A percentile compares a stretch with the other conserved stretches of the same genome.
Conservation (phyloP, 2,113 vertebrate genomes). For the Austrofundulus limnaeus region DNA sequence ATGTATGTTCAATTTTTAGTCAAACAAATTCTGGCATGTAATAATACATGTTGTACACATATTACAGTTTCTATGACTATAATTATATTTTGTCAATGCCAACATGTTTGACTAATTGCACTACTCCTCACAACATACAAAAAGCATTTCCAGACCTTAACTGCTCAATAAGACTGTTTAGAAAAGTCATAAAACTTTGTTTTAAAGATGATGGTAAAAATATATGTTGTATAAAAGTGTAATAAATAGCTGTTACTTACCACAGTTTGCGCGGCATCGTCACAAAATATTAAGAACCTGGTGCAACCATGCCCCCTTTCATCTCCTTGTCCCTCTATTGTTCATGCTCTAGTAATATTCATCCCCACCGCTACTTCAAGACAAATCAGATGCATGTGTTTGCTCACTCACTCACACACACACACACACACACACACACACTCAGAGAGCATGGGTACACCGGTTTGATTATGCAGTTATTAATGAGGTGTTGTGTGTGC, state of each 20-base stretch:
- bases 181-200: background rate
- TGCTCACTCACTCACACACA: constrained; percentile 4
- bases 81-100: background rate
- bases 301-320: constrained; percentile 17
- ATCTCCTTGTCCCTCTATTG: constrained; percentile 34
- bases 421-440: constrained; percentile 8
- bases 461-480: constrained; percentile 60
- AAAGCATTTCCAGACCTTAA: background rate
- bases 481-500: constrained; percentile 54
- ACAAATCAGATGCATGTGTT: constrained; percentile 64
- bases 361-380: constrained; percentile 55
- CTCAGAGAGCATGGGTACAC: background rate
- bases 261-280: constrained; percentile 74
- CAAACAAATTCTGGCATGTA: background rate
- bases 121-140: too few relatives aligned
- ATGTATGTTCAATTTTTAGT: too few relatives aligned
- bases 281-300: constrained; percentile 26
- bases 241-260: constrained; percentile 51
- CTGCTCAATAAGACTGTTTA: background rate
- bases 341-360: constrained; percentile 53
- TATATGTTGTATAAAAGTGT: background rate
- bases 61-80: background rate
- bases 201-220: constrained; percentile 1
- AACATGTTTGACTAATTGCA: background rate
- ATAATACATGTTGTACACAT: background rate